Evolutionary conservation across 2,113 vertebrate species (phyloP), one percentile per base, ranked within the genome.

Genomic region (Leucopternis melanops): DNA sequence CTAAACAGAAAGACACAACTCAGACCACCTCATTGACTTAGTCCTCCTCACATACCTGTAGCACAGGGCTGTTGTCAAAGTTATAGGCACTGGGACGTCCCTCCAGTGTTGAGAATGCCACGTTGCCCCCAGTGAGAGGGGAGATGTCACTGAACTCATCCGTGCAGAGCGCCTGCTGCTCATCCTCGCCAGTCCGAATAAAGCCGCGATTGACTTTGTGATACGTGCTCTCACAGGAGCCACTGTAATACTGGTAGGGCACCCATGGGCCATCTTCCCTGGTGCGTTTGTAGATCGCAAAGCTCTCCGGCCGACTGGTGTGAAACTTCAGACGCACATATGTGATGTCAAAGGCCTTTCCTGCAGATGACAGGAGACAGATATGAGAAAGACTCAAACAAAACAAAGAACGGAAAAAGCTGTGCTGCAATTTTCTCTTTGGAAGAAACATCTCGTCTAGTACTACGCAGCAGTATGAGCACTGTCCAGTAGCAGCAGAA

Each of bases 61-160:
- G 98, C 54, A 99, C 99, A 1, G 99, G 99, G 97, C 99, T 99
- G 95, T 99, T 98, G 97, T 99, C 99, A 9, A 99, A 99, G 98
- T 99, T 99, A 97, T 99, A 99, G 59, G 99, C 99, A 4, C 99
- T 99, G 79, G 99, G 99, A 3, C 99, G 98, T 1, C 99, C 99
- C 97, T 99, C 99, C 54, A 99, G 98, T 0, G 99, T 99, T 6
- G 99, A 99, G 96, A 99, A 99, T 19, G 99, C 99, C 97, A 99
- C 99, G 0, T 99, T 99, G 57, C 99, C 99, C 0, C 99, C 99
- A 0, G 99, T 99, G 75, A 99, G 98, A 2, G 99, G 99, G 16
- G 99, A 99, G 93, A 99, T 99, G 98, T 99, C 99, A 25, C 99
- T 99, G 98, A 99, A 99, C 73, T 99, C 99, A 21, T 99, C 99